A percentile compares a stretch with the other conserved stretches of the same genome.
Conservation (phyloP, 1,140 invertebrate species). For the Cryptotermes secundus region DNA sequence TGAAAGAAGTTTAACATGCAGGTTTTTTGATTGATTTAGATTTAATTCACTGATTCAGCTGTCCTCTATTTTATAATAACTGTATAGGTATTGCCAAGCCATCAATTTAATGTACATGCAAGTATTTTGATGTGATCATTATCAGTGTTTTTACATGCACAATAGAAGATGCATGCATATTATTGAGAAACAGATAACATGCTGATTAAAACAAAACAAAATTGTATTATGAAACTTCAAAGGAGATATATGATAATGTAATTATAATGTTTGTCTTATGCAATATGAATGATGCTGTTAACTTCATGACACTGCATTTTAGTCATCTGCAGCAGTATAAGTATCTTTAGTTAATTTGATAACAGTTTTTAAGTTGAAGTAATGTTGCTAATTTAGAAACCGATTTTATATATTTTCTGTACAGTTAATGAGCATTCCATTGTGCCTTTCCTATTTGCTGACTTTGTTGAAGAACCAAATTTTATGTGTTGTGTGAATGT, state of each 20-base stretch:
- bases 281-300: neutral
- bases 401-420: neutral
- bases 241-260: neutral
- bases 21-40: no score
- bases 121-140: no score
- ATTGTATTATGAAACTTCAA: neutral
- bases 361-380: neutral
- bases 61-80: no score
- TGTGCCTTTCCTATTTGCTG: neutral
- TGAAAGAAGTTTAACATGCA: no score
- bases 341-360: constrained; percentile 4
- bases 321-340: neutral
- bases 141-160: no score
- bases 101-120: no score
- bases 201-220: no score
- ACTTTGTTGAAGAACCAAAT: neutral
- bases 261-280: neutral
- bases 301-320: constrained; percentile 1
- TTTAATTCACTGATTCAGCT: no score
- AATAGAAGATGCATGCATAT: no score
- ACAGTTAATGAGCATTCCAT: neutral
- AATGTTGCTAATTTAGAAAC: neutral
- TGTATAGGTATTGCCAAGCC: no score
- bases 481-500: constrained; percentile 8
- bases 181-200: no score